Evolutionary conservation across 2,888 invertebrate species (phyloP).

Genomic region (Caenorhabditis wallacei): DNA sequence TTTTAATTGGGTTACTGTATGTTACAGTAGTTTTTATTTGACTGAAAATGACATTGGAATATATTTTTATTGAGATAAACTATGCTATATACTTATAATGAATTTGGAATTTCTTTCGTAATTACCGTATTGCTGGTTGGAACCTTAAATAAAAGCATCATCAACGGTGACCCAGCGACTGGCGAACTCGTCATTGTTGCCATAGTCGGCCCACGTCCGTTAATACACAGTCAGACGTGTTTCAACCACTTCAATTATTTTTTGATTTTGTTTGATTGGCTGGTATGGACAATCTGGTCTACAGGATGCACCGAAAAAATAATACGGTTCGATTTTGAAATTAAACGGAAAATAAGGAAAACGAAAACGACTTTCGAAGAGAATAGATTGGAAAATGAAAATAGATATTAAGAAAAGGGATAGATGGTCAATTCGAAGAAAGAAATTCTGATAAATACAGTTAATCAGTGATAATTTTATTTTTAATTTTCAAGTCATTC

Average conservation of each 20-base stretch:
- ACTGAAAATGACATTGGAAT: not conserved
- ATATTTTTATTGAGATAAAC: no score
- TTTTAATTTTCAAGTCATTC: no score
- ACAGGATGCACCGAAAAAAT: conserved; percentile 9
- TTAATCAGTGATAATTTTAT: no score
- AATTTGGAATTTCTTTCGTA: no score
- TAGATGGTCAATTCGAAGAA: no score
- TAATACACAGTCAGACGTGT: not conserved
- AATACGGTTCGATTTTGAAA: not conserved
- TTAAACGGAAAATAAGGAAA: not conserved
- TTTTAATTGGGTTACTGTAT: not conserved
- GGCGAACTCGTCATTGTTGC: conserved; percentile 57
- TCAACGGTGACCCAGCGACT: conserved; percentile 58
- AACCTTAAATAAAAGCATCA: conserved; percentile 69
- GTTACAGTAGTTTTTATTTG: not conserved
- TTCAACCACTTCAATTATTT: not conserved
- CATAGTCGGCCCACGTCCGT: conserved; percentile 26
- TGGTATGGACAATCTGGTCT: conserved; percentile 2
- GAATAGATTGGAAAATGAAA: no score
- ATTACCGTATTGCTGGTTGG: conserved; percentile 54
- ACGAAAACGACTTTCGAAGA: no score
- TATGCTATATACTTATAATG: no score
- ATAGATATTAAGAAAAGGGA: no score
- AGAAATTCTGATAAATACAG: no score
- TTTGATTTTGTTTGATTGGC: not conserved